Percentiles rank a stretch among this genome's conserved stretches.
phyloP scores from a whole-genome alignment of 2,888 invertebrate species.

The Criorhina ranunculi region DNA sequence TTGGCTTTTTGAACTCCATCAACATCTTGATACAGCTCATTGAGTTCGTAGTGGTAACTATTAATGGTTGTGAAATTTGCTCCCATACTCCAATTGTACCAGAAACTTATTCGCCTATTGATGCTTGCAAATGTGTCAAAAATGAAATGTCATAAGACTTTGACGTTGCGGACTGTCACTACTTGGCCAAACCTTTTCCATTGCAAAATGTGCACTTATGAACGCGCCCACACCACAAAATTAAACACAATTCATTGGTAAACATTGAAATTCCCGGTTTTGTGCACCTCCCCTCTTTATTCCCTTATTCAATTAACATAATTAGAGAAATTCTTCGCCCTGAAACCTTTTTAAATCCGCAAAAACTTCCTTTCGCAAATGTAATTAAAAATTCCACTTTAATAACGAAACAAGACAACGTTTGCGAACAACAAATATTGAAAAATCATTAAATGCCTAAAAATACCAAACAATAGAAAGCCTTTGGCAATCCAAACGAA shows the following conservation, averaged over 20 bases:
- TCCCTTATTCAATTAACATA: constrained; percentile 28
- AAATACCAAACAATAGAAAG: constrained; percentile 26
- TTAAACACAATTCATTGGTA: not conserved
- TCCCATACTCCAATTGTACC: too few species aligned
- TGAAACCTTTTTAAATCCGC: constrained; percentile 11
- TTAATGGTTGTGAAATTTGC: too few species aligned
- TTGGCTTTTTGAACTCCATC: too few species aligned
- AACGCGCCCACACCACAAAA: not conserved
- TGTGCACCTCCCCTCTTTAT: not conserved
- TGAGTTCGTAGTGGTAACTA: too few species aligned
- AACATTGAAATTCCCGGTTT: not conserved
- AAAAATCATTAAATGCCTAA: constrained; percentile 46
- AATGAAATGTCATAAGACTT: too few species aligned
- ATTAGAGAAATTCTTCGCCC: constrained; percentile 19
- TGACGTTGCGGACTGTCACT: too few species aligned
- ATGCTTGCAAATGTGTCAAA: too few species aligned
- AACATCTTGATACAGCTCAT: too few species aligned
- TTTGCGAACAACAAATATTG: constrained; percentile 51
- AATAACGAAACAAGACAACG: constrained; percentile 10
- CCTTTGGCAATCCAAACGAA: constrained; percentile 47
- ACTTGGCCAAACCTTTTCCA: too few species aligned
- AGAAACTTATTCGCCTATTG: too few species aligned
- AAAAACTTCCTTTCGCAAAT: constrained; percentile 14
- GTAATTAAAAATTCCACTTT: constrained; percentile 58
- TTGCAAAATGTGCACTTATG: too few species aligned